phyloP scores from a whole-genome alignment of 2,113 vertebrate genomes.

The Rhipidura dahli region DNA sequence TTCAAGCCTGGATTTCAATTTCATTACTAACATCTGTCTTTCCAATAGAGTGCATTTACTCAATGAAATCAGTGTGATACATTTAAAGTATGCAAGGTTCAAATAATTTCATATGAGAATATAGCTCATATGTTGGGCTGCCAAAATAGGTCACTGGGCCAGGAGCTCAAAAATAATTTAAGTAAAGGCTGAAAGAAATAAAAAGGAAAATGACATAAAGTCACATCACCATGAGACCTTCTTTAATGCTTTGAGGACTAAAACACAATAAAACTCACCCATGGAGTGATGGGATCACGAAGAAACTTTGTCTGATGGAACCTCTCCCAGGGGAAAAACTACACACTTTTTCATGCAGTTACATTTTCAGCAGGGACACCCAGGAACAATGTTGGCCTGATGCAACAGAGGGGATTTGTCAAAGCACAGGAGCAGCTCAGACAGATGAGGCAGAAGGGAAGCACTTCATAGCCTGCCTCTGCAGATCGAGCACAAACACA shows the following conservation, averaged over 20 bases:
- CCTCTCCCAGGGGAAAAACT: neutral
- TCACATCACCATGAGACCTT: neutral
- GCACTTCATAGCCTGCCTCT: neutral
- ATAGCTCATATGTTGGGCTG: neutral
- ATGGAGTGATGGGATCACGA: neutral
- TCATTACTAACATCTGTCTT: neutral
- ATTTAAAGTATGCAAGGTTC: neutral
- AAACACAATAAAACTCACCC: neutral
- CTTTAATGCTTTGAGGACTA: neutral
- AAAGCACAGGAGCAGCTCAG: neutral
- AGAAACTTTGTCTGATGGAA: neutral
- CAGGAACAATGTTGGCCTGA: neutral
- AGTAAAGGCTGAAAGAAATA: neutral
- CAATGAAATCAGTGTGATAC: neutral
- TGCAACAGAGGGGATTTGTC: neutral
- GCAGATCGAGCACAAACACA: neutral
- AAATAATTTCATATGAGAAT: neutral
- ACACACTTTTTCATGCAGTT: neutral
- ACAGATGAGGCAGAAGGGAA: fast-evolving
- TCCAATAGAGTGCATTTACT: neutral
- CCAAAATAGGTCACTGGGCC: neutral
- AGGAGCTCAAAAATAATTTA: neutral
- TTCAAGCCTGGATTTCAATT: neutral
- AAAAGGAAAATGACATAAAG: neutral
- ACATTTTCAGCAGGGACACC: neutral